Conservation (phyloP, 2,888 invertebrate species). For the Bruchidius siliquastri region DNA sequence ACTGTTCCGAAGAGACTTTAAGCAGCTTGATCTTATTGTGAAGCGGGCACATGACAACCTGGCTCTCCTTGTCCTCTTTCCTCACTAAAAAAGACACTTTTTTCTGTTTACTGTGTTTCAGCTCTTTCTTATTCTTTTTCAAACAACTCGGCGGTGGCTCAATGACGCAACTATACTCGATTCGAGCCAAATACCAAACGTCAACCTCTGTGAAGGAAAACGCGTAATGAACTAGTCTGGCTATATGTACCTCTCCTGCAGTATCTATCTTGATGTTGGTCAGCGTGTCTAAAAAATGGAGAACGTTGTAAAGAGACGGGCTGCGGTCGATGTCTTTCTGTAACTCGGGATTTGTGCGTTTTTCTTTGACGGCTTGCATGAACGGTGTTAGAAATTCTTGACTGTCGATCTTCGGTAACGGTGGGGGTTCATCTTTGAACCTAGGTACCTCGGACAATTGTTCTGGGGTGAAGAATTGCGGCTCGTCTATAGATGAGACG, state of each 20-base stretch:
- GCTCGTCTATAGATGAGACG: not conserved
- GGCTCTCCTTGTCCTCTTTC: constrained; percentile 23
- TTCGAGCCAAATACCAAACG: not conserved
- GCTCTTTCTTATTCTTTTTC: constrained; percentile 14
- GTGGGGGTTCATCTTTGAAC: not conserved
- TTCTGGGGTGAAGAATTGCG: constrained; percentile 12
- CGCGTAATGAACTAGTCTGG: constrained; percentile 14
- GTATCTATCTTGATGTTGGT: constrained; percentile 22
- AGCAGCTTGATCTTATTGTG: constrained; percentile 12
- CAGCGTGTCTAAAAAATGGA: constrained; percentile 30
- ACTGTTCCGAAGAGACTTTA: constrained; percentile 11
- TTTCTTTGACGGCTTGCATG: constrained; percentile 28
- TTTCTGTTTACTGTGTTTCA: constrained; percentile 15
- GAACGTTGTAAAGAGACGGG: constrained; percentile 29
- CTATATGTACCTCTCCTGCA: constrained; percentile 18
- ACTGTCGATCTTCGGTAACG: constrained; percentile 7
- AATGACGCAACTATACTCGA: not conserved
- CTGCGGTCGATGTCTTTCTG: constrained; percentile 12
- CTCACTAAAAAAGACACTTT: constrained; percentile 26
- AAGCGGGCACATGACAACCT: constrained; percentile 17
- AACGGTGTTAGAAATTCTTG: constrained; percentile 29
- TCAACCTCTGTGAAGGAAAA: not conserved
- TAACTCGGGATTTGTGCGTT: constrained; percentile 12
- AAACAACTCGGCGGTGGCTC: constrained; percentile 17
- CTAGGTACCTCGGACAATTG: not conserved